Conservation (phyloP, 2,888 invertebrate genomes). For the Heliconius hortense region DNA sequence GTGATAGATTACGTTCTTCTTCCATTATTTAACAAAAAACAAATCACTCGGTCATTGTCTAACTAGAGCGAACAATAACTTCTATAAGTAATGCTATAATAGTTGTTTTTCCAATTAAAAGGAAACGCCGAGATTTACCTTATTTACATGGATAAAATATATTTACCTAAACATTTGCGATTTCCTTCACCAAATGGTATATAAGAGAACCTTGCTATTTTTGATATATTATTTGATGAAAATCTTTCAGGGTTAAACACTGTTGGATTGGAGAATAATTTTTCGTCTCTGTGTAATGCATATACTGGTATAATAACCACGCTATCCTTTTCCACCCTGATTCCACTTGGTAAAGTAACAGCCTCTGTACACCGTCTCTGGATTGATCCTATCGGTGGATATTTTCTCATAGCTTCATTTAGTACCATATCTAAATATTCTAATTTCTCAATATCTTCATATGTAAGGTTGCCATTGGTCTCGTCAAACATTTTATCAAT, state of each 20-base stretch:
- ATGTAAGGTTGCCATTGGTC: slow-evolving; percentile 53
- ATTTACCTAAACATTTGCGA: slow-evolving; percentile 75
- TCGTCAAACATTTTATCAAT: slow-evolving; percentile 55
- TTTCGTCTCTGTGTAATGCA: slow-evolving; percentile 54
- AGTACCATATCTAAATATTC: slow-evolving; percentile 61
- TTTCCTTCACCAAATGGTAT: slow-evolving; percentile 79
- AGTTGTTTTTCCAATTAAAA: neutral
- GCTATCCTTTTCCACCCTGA: slow-evolving; percentile 50
- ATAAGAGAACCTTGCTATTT: slow-evolving; percentile 60
- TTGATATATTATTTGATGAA: slow-evolving; percentile 44
- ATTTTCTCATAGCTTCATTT: slow-evolving; percentile 69
- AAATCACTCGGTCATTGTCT: neutral
- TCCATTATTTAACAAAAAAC: neutral
- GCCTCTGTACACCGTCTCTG: slow-evolving; percentile 56
- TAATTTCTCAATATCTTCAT: slow-evolving; percentile 57
- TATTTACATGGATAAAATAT: neutral
- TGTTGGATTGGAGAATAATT: slow-evolving; percentile 53
- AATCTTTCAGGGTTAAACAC: slow-evolving; percentile 53
- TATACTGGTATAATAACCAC: slow-evolving; percentile 44
- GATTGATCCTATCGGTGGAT: slow-evolving; percentile 63
- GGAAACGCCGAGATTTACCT: neutral
- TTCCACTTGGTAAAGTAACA: slow-evolving; percentile 54
- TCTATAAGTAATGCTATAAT: neutral
- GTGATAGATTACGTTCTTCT: neutral
- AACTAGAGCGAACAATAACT: neutral